Base-by-base conservation (phyloP, 2,113 vertebrate genomes). In the Columbina picui region DNA sequence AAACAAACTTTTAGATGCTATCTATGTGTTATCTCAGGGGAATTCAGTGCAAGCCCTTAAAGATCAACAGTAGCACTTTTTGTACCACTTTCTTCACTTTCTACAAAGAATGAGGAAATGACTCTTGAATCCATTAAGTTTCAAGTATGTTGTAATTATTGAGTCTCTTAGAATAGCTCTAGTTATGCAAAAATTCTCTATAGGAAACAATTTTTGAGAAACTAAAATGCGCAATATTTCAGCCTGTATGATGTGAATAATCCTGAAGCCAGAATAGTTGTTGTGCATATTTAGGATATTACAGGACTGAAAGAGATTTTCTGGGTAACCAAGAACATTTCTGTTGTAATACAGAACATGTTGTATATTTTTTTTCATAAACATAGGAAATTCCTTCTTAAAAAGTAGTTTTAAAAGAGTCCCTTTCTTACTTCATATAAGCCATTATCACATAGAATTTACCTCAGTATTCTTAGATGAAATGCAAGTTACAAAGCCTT, bases 1-100 rank as follows among this genome's bases (percentile, higher is more conserved):
- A 98, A 98, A 98, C 98, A 98, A 98, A 97, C 93, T 74, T 97
- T 96, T 70, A 96, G 97, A 97, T 97, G 97, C 95, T 98, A 97
- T 98, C 98, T 97, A 11, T 95, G 87, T 90, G 45, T 94, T 93
- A 91, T 97, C 96, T 97, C 96, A 79, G 87, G 97, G 95, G 96
- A 96, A 78, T 69, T 87, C 47, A 56, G 43, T 65, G 87, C 68
- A 90, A 93, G 94, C 80, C 86, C 93, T 84, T 34, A 36, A 57
- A 97, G 93, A 97, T 81, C 93, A 91, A 95, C 96, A 96, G 97
- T 97, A 97, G 96, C 95, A 85, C 52, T 84, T 96, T 96, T 90
- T 93, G 67, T 49, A 91, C 60, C 38, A 96, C 93, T 96, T 73
- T 94, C 85, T 91, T 90, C 84, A 87, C 95, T 96, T 96, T 96